Base-by-base conservation (phyloP, 2,113 vertebrate species). In the Gallinago media region DNA sequence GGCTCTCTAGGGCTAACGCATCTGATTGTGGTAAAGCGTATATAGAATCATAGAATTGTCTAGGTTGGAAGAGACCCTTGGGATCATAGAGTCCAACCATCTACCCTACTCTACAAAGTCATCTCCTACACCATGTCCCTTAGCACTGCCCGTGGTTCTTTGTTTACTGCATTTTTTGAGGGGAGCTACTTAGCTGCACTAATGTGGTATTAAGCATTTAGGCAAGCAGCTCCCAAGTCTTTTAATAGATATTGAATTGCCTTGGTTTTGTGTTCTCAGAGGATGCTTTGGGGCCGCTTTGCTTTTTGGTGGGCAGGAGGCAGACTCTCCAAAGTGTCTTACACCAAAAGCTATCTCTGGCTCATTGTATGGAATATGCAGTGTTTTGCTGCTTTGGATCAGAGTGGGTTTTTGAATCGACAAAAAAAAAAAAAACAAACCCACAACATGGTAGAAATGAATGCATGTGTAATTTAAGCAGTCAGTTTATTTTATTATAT, bases 331-430 rank as follows among this genome's bases (percentile, higher is more conserved):
- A 7, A 70, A 49, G 21, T 12, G 44, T 32, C 56, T 46, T 40
- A 23, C 12, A 26, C 27, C 36, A 58, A 54, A 81, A 76, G 36
- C 49, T 65, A 7, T 26, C 27, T 36, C 47, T 75, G 80, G 22
- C 29, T 76, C 3, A 4, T 55, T 0, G 0, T 21, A 2, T 61
- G 44, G 27, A 56, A 85, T 42, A 68, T 0, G 4, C 15, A 47
- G 11, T 44, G 12, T 46, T 72, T 56, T 54, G 66, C 16, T 72
- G 4, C 16, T 73, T 61, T 54, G 9, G 29, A 29, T 67, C 61
- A 61, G 31, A 1, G 5, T 21, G 22, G 8, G 6, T 0, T 27
- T 81, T 73, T 44, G 16, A 71, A 46, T 65, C 27, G 52, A 63
- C 73, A 27, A 29, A 29, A 54, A 54, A 29, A 54, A 52, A 25